Conservation (phyloP, 2,113 vertebrate species). For the Nanorana parkeri region DNA sequence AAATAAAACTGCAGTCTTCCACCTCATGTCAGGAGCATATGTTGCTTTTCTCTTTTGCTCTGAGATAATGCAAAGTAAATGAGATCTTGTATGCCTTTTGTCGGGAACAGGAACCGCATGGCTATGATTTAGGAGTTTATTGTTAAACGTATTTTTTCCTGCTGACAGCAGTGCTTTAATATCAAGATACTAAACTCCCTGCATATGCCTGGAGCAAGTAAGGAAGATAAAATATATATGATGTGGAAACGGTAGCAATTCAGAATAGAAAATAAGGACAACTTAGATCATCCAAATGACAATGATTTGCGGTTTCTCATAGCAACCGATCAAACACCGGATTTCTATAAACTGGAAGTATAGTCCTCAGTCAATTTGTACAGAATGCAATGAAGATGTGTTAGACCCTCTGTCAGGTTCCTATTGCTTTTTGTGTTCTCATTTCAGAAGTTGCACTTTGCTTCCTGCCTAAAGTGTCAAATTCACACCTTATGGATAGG, state of each 20-base stretch:
- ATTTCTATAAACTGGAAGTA: too few species aligned
- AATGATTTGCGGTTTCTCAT: too few species aligned
- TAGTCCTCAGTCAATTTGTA: too few species aligned
- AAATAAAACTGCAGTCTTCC: constrained; percentile 26
- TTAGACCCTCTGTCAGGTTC: too few species aligned
- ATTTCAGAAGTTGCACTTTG: too few species aligned
- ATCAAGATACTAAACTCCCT: constrained; percentile 23
- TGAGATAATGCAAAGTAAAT: constrained; percentile 49
- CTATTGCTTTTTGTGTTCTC: too few species aligned
- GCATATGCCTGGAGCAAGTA: constrained; percentile 13
- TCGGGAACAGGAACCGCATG: constrained; percentile 31
- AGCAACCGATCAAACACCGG: too few species aligned
- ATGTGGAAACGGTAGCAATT: neutral
- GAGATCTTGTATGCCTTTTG: constrained; percentile 31
- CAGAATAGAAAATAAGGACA: neutral
- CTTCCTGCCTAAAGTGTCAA: too few species aligned
- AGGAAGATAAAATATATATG: constrained; percentile 4
- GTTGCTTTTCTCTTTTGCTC: constrained; percentile 36
- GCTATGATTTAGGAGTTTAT: constrained; percentile 32
- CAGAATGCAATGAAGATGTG: too few species aligned
- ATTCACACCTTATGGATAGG: too few species aligned
- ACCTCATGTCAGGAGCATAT: constrained; percentile 48
- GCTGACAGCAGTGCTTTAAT: constrained; percentile 32
- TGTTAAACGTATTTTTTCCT: constrained; percentile 21
- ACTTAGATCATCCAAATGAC: too few species aligned